Base-by-base conservation (phyloP, 2,888 invertebrate genomes). In the Margaritifera margaritifera region DNA sequence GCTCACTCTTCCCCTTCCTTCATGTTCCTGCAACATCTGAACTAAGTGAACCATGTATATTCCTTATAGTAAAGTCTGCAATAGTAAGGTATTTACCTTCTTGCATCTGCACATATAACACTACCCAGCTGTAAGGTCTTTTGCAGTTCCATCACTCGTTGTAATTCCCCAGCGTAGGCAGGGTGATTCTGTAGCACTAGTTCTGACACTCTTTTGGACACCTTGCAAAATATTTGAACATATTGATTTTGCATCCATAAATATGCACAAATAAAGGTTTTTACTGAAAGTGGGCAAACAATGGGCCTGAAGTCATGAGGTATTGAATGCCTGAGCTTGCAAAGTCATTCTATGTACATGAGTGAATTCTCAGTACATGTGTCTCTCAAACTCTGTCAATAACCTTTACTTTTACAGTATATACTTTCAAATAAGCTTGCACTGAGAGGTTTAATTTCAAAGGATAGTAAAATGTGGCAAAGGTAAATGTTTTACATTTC, bases 141-240 rank as follows among this genome's bases (percentile, higher is more conserved):
- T 79, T 90, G 87, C 51, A 91, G 85, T 51, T 89, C 89, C 85
- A 89, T 89, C 27, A 90, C 89, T 86, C 91, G 93, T 68, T 94
- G 92, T 83, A 98, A 94, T 87, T 98, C 97, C 24, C 93, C 92
- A 80, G 95, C 94, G 88, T 97, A 98, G 0, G 94, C 93, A 78
- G 94, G 94, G 70, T 97, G 94, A 80, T 98, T 97, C 86, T 98
- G 95, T 6, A 97, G 92, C 83, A 99, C 98, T 53, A 98, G 92
- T 81, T 96, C 95, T 0, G 98, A 92, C 0, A 98, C 96, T 90
- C 96, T 96, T 81, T 96, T 97, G 0, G 98, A 97, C 31, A 92
- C 90, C 89, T 90, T 69, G 42, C 42, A 42, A 42, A 42, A 42
- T 42, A 15, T 42, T 42, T 42, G 15, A 42, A 42, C 42, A 42